A percentile compares a stretch with the other conserved stretches of the same genome.
Conservation (phyloP, 2,113 vertebrate species). For the Sturnira hondurensis region DNA sequence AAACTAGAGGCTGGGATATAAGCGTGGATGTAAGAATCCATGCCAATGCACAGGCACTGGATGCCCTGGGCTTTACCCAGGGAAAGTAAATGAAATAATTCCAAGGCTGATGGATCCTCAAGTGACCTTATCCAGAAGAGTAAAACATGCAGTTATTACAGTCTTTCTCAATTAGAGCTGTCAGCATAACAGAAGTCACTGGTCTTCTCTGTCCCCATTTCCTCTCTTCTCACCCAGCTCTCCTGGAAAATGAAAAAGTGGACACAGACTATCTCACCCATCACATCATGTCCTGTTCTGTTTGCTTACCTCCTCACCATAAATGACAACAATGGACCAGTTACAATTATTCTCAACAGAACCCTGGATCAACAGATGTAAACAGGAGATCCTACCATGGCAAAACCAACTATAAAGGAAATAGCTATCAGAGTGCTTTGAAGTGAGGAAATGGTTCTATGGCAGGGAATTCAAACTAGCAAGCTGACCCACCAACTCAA, state of each 20-base stretch:
- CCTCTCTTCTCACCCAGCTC: not conserved
- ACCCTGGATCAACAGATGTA: not conserved
- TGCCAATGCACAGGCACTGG: not conserved
- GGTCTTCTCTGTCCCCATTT: not conserved
- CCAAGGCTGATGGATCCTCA: not conserved
- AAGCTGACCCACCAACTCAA: not conserved
- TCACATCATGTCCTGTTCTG: not conserved
- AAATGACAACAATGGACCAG: not conserved
- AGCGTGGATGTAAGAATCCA: accelerated
- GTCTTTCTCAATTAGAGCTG: not conserved
- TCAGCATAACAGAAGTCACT: not conserved
- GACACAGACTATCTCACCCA: not conserved
- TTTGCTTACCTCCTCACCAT: not conserved
- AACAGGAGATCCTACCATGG: not conserved
- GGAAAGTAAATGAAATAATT: not conserved
- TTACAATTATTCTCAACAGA: not conserved
- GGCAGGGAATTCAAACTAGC: not conserved
- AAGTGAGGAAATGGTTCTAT: not conserved
- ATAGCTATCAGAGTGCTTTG: not conserved
- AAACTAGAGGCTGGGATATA: not conserved
- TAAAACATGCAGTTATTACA: not conserved
- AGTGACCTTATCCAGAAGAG: not conserved
- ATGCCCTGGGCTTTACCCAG: not conserved
- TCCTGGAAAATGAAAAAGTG: not conserved
- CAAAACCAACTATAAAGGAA: not conserved